Base-by-base conservation (phyloP, 2,888 invertebrate species). In the Pyrochroa serraticornis region DNA sequence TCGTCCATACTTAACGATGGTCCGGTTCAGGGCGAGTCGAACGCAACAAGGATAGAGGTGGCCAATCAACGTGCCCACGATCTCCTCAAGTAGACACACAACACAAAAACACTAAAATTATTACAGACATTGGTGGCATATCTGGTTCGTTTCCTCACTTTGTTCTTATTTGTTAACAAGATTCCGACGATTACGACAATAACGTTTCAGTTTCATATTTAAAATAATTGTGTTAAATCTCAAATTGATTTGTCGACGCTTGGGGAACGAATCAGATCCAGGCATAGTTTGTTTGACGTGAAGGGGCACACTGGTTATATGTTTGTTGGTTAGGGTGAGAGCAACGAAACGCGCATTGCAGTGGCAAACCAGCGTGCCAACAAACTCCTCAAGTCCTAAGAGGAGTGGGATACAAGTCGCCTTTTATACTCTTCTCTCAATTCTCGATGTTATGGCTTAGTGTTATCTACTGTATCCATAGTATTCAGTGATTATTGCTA, bases 11-110 rank as follows among this genome's bases (percentile, higher is more conserved):
- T 60, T 47, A 53, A 63, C 66, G 63, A 66, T 64, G 67, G 66
- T 58, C 65, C 65, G 51, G 45, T 58, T 71, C 84, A 89, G 89
- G 92, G 90, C 73, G 91, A 91, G 82, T 93, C 95, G 73, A 97
- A 97, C 83, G 93, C 95, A 85, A 91, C 91, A 77, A 91, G 96
- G 85, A 95, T 97, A 89, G 91, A 91, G 81, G 91, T 93, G 81
- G 97, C 97, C 79, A 97, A 97, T 84, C 93, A 95, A 84, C 89
- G 95, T 77, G 95, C 97, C 79, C 93, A 94, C 84, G 95, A 96
- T 83, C 90, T 97, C 79, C 90, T 95, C 82, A 94, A 94, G 88
- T 91, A 91, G 87, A 79, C 77, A 79, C 77, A 66, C 70, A 74
- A 70, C 70, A 71, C 73, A 71, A 67, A 71, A 71, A 72, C 71